Evolutionary conservation across 2,888 invertebrate species (phyloP).

Genomic region (Melipona beecheii): DNA sequence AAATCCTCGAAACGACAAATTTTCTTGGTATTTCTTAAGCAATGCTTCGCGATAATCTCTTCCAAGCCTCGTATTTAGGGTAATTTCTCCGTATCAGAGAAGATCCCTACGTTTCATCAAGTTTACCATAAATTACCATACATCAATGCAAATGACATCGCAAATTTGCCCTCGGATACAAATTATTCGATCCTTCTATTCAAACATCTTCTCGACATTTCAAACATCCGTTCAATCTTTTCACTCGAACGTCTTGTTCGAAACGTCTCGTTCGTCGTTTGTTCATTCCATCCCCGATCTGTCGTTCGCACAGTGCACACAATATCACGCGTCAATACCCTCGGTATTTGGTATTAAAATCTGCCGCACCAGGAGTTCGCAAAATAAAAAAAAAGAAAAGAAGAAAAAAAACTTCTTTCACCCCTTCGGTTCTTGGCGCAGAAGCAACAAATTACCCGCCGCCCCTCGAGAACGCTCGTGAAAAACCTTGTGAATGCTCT

Average conservation of each 20-base stretch:
- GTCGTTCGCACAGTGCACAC: not conserved
- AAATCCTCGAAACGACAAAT: not conserved
- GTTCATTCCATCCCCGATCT: not conserved
- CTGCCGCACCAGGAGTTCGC: not conserved
- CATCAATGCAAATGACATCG: not conserved
- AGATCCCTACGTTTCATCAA: not conserved
- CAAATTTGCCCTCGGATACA: not conserved
- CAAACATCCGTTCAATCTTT: not conserved
- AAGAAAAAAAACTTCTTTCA: not conserved
- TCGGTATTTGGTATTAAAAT: slow-evolving; percentile 23
- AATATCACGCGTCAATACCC: not conserved
- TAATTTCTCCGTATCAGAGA: too few species aligned
- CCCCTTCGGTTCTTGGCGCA: not conserved
- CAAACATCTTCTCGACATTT: not conserved
- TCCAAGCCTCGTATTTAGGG: not conserved
- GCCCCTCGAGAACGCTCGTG: not conserved
- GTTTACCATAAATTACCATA: not conserved
- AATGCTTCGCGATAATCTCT: not conserved
- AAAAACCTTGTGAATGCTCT: slow-evolving; percentile 8
- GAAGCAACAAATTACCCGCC: slow-evolving; percentile 8
- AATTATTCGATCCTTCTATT: not conserved
- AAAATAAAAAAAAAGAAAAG: not conserved
- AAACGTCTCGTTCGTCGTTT: too few species aligned
- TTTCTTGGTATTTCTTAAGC: not conserved
- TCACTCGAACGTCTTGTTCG: too few species aligned